Conservation (phyloP, 2,888 invertebrate species). For the Gnatocerus cornutus region DNA sequence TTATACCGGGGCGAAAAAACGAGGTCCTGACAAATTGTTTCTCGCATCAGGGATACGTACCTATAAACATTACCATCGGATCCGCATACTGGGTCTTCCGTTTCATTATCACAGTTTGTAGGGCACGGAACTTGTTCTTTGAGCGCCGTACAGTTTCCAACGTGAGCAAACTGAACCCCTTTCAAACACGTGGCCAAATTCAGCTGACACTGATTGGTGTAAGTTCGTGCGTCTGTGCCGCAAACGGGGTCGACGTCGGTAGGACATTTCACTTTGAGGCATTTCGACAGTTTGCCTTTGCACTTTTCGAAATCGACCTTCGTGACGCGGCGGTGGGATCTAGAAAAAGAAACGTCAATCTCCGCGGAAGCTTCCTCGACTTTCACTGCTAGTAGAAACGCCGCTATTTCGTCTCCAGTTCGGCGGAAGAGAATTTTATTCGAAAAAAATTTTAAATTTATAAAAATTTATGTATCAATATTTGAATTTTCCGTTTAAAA, state of each 20-base stretch:
- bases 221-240: slow-evolving; percentile 90
- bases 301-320: slow-evolving; percentile 89
- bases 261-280: slow-evolving; percentile 81
- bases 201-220: slow-evolving; percentile 87
- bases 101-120: slow-evolving; percentile 75
- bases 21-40: not conserved
- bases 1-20: not conserved
- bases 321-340: slow-evolving; percentile 75
- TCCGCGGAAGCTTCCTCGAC: slow-evolving; percentile 1
- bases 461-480: too few relatives aligned
- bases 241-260: slow-evolving; percentile 87
- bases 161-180: slow-evolving; percentile 91
- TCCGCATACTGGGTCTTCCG: slow-evolving; percentile 86
- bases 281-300: slow-evolving; percentile 81
- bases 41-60: slow-evolving; percentile 69
- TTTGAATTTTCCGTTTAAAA: too few relatives aligned
- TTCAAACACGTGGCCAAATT: slow-evolving; percentile 89
- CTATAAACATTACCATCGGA: slow-evolving; percentile 92
- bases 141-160: slow-evolving; percentile 88
- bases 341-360: slow-evolving; percentile 27
- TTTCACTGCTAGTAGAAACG: not conserved
- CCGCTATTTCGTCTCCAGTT: not conserved
- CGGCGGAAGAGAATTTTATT: too few relatives aligned
- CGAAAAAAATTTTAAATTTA: too few relatives aligned
- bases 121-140: slow-evolving; percentile 78